Percentiles rank a stretch among this genome's conserved stretches.
Conservation (phyloP, 92 coral and sea anemone species). For the Palythoa caribaeorum region DNA sequence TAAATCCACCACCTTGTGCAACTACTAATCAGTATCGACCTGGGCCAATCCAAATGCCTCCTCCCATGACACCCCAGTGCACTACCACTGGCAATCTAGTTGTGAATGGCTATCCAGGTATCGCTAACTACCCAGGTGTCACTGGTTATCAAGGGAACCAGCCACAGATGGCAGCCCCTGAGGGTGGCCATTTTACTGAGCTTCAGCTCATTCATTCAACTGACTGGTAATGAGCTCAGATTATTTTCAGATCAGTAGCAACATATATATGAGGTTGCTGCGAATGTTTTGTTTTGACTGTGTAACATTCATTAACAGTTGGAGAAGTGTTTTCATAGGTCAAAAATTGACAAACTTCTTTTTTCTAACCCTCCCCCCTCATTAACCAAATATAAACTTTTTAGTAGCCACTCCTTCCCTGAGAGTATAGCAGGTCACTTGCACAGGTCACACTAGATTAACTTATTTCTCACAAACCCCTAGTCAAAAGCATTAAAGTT, state of each 20-base stretch:
- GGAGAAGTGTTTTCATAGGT: slow-evolving; percentile 11
- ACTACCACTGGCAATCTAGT: slow-evolving; percentile 16
- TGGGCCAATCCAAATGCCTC: slow-evolving; percentile 4
- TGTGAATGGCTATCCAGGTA: slow-evolving; percentile 13
- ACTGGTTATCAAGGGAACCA: slow-evolving; percentile 19
- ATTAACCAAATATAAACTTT: slow-evolving; percentile 18
- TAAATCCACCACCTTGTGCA: slow-evolving; percentile 22
- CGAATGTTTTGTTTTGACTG: slow-evolving; percentile 5
- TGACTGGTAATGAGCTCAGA: slow-evolving; percentile 31
- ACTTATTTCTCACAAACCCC: slow-evolving; percentile 13
- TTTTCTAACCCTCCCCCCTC: slow-evolving; percentile 10
- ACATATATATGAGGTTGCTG: slow-evolving; percentile 6
- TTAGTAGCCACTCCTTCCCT: slow-evolving; percentile 22
- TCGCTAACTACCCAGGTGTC: slow-evolving; percentile 20
- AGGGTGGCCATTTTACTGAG: slow-evolving; percentile 34
- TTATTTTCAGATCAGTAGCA: not conserved
- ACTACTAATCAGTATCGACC: slow-evolving; percentile 7
- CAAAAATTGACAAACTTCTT: slow-evolving; percentile 18
- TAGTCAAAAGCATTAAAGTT: slow-evolving; percentile 11
- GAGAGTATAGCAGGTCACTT: slow-evolving; percentile 29
- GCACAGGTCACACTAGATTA: slow-evolving; percentile 8
- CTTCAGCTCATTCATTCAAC: slow-evolving; percentile 27
- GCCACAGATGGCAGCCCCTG: slow-evolving; percentile 17
- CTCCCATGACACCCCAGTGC: slow-evolving; percentile 12
- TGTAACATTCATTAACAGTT: slow-evolving; percentile 4